Evolutionary conservation across 2,113 vertebrate species (phyloP).

Genomic region (Xyrauchen texanus): DNA sequence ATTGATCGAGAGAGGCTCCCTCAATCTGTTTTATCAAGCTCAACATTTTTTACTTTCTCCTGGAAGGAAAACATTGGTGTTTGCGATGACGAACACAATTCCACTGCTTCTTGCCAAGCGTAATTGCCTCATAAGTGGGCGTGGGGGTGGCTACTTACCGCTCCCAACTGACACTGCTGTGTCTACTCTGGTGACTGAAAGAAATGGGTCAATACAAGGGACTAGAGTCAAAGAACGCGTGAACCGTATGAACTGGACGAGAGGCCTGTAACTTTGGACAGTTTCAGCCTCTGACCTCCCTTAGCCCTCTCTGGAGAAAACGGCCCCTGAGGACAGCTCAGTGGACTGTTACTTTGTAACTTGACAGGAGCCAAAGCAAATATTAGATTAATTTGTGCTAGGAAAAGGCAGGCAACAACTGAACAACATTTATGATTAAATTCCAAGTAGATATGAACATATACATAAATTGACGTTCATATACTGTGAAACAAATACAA

Average conservation of each 20-base stretch:
- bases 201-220: slow-evolving; percentile 21
- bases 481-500: slow-evolving; percentile 57
- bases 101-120: slow-evolving; percentile 71
- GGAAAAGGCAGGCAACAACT: slow-evolving; percentile 25
- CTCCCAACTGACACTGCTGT: slow-evolving; percentile 41
- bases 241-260: slow-evolving; percentile 37
- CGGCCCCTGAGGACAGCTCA: slow-evolving; percentile 55
- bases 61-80: slow-evolving; percentile 59
- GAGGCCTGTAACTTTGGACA: slow-evolving; percentile 46
- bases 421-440: slow-evolving; percentile 30
- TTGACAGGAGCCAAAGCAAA: slow-evolving; percentile 47
- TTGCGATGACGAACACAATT: slow-evolving; percentile 68
- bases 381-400: slow-evolving; percentile 26
- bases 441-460: slow-evolving; percentile 36
- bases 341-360: slow-evolving; percentile 56
- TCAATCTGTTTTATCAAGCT: slow-evolving; percentile 27
- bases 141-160: slow-evolving; percentile 51
- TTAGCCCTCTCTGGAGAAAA: slow-evolving; percentile 47
- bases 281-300: slow-evolving; percentile 8
- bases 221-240: slow-evolving; percentile 6
- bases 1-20: slow-evolving; percentile 49
- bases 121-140: slow-evolving; percentile 67
- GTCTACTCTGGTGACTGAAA: slow-evolving; percentile 42
- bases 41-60: slow-evolving; percentile 59
- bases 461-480: slow-evolving; percentile 42